Percentiles rank a stretch among this genome's conserved stretches.
phyloP scores from a whole-genome alignment of 2,888 invertebrate species.

The Belgica antarctica region DNA sequence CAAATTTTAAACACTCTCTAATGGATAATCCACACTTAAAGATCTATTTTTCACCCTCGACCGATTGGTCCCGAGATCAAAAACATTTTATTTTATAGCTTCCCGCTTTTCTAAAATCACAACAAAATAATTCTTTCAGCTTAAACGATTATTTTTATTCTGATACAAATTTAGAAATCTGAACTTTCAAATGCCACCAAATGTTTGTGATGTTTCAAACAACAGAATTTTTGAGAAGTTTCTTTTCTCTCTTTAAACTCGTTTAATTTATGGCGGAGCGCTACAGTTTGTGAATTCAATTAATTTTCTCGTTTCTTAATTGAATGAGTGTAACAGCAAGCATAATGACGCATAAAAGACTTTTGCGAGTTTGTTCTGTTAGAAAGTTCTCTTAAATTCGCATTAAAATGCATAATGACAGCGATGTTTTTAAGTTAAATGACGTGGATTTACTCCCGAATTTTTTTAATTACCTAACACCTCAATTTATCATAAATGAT shows the following conservation, averaged over 20 bases:
- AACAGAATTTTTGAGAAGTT: not conserved
- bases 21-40: too few species aligned
- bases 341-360: not conserved
- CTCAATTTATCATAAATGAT: not conserved
- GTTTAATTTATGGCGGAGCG: not conserved
- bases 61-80: too few species aligned
- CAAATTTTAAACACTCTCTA: too few species aligned
- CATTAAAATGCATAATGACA: not conserved
- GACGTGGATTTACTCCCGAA: not conserved
- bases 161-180: not conserved
- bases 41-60: too few species aligned
- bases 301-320: slow-evolving; percentile 3
- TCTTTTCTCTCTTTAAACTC: not conserved
- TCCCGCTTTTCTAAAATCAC: too few species aligned
- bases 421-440: not conserved
- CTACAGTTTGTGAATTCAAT: slow-evolving; percentile 6
- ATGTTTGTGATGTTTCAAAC: not conserved
- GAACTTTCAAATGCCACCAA: not conserved
- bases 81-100: too few species aligned
- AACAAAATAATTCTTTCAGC: too few species aligned
- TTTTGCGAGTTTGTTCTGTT: not conserved
- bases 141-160: not conserved
- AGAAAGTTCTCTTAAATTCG: not conserved
- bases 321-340: not conserved
- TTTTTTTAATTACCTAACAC: slow-evolving; percentile 7